Evolutionary conservation across 2,113 vertebrate genomes (phyloP), one percentile per base, ranked within the genome.

Genomic region (Canis aureus): DNA sequence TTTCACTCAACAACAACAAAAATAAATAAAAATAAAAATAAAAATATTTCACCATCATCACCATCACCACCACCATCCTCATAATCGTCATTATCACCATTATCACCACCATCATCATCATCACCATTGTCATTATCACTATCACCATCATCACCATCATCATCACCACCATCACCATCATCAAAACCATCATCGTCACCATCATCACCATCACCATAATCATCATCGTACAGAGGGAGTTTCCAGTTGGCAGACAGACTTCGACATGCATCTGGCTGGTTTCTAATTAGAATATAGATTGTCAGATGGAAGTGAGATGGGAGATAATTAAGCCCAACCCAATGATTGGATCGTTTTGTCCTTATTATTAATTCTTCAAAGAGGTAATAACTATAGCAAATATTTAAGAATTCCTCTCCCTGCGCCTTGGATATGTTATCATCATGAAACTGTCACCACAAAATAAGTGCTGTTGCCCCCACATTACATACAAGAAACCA

Each of bases 101-200:
- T 55, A 84, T 7, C 55, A 22, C 4, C 55, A 59, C 11, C 11
- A 59, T 1, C 32, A 59, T 1, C 55, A 20, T 29, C 25, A 19
- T 0, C 25, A 53, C 0, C 20, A 87, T 0, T 32, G 71, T 1
- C 20, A 71, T 2, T 62, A 53, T 0, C 20, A 55, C 1, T 66
- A 87, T 0, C 83, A 67, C 0, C 27, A 53, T 0, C 43, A 67
- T 7, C 64, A 87, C 4, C 49, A 66, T 12, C 62, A 67, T 0
- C 60, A 32, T 2, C 27, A 22, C 2, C 25, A 66, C 2, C 71
- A 32, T 0, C 19, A 76, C 5, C 27, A 51, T 0, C 29, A 12
- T 0, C 74, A 19, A 0, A 17, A 79, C 0, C 74, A 20, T 0
- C 38, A 51, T 2, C 25, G 5, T 0, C 23, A 49, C 0, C 27